Conservation (phyloP, 2,888 invertebrate species). For the Pelosia muscerda region DNA sequence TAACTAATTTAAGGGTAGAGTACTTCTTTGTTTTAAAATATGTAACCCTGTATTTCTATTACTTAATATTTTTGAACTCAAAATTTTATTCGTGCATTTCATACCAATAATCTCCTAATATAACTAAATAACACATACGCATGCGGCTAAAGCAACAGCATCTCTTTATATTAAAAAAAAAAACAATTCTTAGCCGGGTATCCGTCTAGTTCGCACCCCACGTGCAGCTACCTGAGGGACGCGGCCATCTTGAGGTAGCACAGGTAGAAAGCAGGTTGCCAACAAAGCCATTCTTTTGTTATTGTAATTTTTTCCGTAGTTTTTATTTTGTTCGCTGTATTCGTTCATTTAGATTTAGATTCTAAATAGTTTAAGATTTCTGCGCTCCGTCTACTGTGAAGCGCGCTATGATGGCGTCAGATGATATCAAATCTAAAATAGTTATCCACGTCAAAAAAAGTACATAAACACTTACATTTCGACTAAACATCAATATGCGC, state of each 20-base stretch:
- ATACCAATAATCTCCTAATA: too few relatives aligned
- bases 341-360: too few relatives aligned
- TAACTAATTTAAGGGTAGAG: neutral
- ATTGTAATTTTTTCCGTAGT: neutral
- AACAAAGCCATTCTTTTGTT: neutral
- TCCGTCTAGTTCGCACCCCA: neutral
- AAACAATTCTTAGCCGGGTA: neutral
- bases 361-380: neutral
- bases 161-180: neutral
- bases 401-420: neutral
- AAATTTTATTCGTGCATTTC: too few relatives aligned
- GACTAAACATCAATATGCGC: neutral
- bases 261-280: neutral
- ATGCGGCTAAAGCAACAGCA: neutral
- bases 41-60: neutral
- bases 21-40: neutral
- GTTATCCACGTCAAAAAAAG: neutral
- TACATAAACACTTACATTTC: neutral
- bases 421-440: neutral
- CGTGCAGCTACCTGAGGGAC: neutral
- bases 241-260: neutral
- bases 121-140: neutral
- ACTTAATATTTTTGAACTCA: too few relatives aligned
- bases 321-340: neutral
- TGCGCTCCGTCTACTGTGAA: neutral